phyloP scores from a whole-genome alignment of 1,140 invertebrate genomes.

The Orius insidiosus region DNA sequence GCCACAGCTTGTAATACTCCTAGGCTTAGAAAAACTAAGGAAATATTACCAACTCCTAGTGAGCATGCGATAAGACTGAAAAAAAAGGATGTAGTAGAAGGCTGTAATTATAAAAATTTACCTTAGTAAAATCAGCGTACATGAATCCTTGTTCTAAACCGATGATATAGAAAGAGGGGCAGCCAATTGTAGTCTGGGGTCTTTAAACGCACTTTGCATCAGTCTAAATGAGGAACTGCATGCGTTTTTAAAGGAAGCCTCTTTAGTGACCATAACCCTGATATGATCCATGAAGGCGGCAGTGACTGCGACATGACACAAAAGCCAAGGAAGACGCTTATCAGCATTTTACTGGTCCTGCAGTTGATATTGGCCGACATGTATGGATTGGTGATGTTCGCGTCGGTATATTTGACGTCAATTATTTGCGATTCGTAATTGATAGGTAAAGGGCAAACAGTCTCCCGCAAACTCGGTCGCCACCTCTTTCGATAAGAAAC shows the following conservation, averaged over 20 bases:
- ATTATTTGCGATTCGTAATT: neutral
- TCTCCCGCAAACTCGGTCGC: slow-evolving; percentile 34
- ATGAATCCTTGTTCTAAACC: slow-evolving; percentile 56
- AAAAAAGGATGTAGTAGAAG: slow-evolving; percentile 14
- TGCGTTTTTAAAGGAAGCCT: slow-evolving; percentile 24
- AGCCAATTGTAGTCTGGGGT: slow-evolving; percentile 36
- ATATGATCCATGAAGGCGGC: slow-evolving; percentile 32
- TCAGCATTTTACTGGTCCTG: slow-evolving; percentile 29
- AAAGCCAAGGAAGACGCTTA: slow-evolving; percentile 34
- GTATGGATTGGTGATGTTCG: slow-evolving; percentile 1
- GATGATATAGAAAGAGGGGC: slow-evolving; percentile 46
- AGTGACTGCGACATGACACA: slow-evolving; percentile 33
- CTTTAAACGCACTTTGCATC: slow-evolving; percentile 27
- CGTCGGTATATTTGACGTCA: slow-evolving; percentile 1
- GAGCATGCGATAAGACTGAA: slow-evolving; percentile 42
- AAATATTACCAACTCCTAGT: slow-evolving; percentile 41
- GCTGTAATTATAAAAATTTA: slow-evolving; percentile 21
- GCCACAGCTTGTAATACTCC: slow-evolving; percentile 46
- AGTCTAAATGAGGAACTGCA: slow-evolving; percentile 22
- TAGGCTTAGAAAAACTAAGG: slow-evolving; percentile 42
- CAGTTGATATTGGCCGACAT: slow-evolving; percentile 24
- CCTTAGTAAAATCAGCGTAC: slow-evolving; percentile 50
- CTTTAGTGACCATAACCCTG: slow-evolving; percentile 24
- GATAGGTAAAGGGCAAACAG: slow-evolving; percentile 28
- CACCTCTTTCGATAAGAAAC: slow-evolving; percentile 29